Evolutionary conservation across 2,113 vertebrate species (phyloP), one percentile per base, ranked within the genome.

Genomic region (Isurus oxyrinchus): DNA sequence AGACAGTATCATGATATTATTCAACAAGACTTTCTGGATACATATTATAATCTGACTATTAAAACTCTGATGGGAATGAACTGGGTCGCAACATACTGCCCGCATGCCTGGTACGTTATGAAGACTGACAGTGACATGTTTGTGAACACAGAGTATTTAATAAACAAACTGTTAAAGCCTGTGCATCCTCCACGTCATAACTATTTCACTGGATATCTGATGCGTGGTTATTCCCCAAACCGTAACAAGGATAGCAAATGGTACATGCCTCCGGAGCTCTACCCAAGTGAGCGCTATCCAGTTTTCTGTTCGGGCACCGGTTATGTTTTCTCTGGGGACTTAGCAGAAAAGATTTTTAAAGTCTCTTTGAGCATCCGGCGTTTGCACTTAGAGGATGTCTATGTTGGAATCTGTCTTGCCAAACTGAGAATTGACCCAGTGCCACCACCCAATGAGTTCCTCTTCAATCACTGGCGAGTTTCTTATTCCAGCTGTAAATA

Each of bases 71-170:
- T 99, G 99, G 99, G 99, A 96, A 99, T 99, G 98, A 99, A 99
- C 97, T 99, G 99, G 99, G 99, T 99, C 88, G 98, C 99, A 19
- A 97, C 97, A 14, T 98, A 99, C 96, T 99, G 99, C 96, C 98
- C 99, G 1, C 97, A 86, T 0, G 98, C 98, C 96, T 98, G 98
- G 0, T 99, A 99, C 0, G 98, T 99, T 96, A 99, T 99, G 99
- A 99, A 99, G 98, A 99, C 99, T 0, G 99, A 99, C 98, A 99
- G 99, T 0, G 99, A 99, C 97, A 99, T 99, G 99, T 99, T 99
- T 96, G 98, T 99, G 97, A 99, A 99, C 97, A 99, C 99, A 0
- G 99, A 99, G 23, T 99, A 99, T 96, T 98, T 99, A 97, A 98
- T 99, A 97, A 98, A 98, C 61, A 99, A 99, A 97, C 97, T 99